Base-by-base conservation (phyloP, 2,113 vertebrate species). In the Collichthys lucidus region DNA sequence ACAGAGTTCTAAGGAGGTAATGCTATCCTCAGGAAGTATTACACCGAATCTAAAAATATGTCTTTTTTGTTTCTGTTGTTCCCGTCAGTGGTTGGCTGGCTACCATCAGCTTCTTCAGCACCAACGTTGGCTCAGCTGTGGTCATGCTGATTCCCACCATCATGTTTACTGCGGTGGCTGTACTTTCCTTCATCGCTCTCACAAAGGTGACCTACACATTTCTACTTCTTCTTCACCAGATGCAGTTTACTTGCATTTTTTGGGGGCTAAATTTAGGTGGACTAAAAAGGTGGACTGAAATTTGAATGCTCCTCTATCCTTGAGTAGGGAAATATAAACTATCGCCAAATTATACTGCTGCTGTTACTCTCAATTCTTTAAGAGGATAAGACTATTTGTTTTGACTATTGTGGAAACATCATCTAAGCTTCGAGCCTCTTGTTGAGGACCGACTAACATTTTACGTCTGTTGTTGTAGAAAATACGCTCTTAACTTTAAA, bases 131-230 rank as follows among this genome's bases (percentile, higher is more conserved):
- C 79, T 96, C 98, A 0, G 98, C 98, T 0, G 96, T 99, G 62
- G 97, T 99, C 72, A 99, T 99, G 98, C 94, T 99, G 86, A 98
- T 99, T 83, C 98, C 98, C 57, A 99, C 98, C 0, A 50, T 99
- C 82, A 97, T 99, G 95, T 99, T 99, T 87, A 99, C 98, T 0
- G 97, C 94, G 0, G 94, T 99, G 93, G 96, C 98, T 0, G 96
- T 98, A 55, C 96, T 99, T 82, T 99, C 97, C 86, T 97, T 97
- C 95, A 95, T 98, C 0, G 98, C 97, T 20, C 96, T 99, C 82
- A 96, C 97, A 56, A 99, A 98, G 98, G 98, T 99, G 96, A 90
- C 15, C 7, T 4, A 20, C 10, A 12, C 2, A 12, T 20, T 42
- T 71, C 3, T 50, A 17, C 22, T n/a, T 73, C 12, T 50, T 52